These are phyloP conservation scores for Eubasilissa regina DNA, from an alignment of 1,140 invertebrate genomes.

Conservation along the genomic window DNA sequence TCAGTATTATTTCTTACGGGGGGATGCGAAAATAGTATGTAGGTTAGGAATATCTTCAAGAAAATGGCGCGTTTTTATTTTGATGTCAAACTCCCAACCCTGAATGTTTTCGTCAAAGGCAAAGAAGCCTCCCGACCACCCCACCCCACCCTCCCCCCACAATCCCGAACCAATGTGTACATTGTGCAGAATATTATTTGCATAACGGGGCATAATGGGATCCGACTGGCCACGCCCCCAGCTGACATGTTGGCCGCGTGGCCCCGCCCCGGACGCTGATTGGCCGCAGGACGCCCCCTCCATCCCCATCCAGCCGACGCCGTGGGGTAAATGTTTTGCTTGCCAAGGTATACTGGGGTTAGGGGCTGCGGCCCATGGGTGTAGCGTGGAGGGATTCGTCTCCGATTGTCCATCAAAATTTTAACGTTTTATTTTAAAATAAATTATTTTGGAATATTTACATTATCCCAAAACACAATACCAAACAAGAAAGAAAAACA, in stretches of 20 bases:
- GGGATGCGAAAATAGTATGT: too few relatives aligned
- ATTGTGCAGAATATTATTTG: constrained; percentile 61
- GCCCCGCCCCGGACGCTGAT: constrained; percentile 42
- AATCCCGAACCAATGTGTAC: constrained; percentile 56
- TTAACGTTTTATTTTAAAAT: too few relatives aligned
- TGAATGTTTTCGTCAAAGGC: constrained; percentile 29
- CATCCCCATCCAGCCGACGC: constrained; percentile 7
- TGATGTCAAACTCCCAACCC: constrained; percentile 9
- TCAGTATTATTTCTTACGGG: too few relatives aligned
- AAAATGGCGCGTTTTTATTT: too few relatives aligned
- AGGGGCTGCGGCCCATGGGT: constrained; percentile 30
- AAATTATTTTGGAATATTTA: too few relatives aligned
- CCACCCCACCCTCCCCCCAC: constrained; percentile 25
- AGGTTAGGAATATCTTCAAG: too few relatives aligned
- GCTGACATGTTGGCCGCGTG: constrained; percentile 57
- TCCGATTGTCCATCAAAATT: too few relatives aligned
- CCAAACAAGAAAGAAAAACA: too few relatives aligned
- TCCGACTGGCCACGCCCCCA: constrained; percentile 48
- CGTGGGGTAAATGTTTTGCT: constrained; percentile 59
- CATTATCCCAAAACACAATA: too few relatives aligned
- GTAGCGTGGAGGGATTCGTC: constrained; percentile 10
- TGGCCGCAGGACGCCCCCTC: constrained; percentile 43
- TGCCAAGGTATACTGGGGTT: constrained; percentile 60
- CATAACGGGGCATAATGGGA: constrained; percentile 61
- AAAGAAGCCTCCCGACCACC: neutral